These are phyloP conservation scores for Antennarius striatus DNA, from an alignment of 2,113 vertebrate species.

Conservation along the genomic window DNA sequence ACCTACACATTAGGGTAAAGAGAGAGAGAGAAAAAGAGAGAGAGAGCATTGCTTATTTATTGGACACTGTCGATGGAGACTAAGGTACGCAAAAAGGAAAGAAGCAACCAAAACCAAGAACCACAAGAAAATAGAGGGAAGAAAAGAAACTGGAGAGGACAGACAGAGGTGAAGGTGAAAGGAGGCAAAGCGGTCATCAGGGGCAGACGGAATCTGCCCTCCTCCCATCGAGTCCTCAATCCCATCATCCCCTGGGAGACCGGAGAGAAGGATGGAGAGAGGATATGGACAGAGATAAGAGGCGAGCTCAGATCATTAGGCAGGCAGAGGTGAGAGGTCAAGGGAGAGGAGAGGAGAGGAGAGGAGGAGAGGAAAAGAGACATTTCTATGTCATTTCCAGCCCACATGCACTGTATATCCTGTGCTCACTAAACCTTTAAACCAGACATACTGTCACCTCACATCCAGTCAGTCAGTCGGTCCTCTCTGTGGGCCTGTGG, in stretches of 20 bases:
- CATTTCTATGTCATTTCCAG: background rate
- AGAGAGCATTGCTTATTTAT: constrained; percentile 42
- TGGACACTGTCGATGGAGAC: constrained; percentile 23
- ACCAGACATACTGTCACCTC: too few relatives aligned
- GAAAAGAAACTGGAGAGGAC: constrained; percentile 1
- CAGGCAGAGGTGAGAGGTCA: constrained; percentile 49
- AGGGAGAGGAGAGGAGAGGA: constrained; percentile 13
- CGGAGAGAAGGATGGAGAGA: constrained; percentile 30
- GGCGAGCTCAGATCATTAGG: constrained; percentile 63
- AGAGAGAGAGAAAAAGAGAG: constrained; percentile 23
- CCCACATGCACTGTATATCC: background rate
- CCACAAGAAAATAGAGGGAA: background rate
- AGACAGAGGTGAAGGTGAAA: constrained; percentile 57
- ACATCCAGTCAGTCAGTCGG: too few relatives aligned
- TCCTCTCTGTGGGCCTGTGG: too few relatives aligned
- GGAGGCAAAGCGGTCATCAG: constrained; percentile 36
- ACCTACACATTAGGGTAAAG: constrained; percentile 54
- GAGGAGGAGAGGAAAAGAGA: constrained; percentile 4
- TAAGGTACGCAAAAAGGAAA: constrained; percentile 12
- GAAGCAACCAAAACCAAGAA: constrained; percentile 11
- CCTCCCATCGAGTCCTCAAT: constrained; percentile 34
- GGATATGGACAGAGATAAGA: constrained; percentile 20
- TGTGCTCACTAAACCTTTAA: background rate
- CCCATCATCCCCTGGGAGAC: constrained; percentile 47
- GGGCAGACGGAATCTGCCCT: constrained; percentile 30